Evolutionary conservation across 2,797 vertebrate genomes (phyloP).

Genomic region (Channallabes apus): DNA sequence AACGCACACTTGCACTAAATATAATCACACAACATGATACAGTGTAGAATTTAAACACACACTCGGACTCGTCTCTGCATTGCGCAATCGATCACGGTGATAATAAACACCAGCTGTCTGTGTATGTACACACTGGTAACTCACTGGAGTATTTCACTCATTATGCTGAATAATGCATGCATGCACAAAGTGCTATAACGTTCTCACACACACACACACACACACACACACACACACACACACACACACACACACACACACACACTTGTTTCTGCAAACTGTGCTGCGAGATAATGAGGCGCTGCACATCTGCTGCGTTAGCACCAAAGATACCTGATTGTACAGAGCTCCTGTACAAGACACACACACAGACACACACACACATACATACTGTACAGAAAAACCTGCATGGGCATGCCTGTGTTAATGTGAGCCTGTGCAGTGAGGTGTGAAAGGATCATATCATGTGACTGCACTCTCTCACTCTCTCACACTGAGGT

Average conservation of each 20-base stretch:
- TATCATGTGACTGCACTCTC: slow-evolving; percentile 56
- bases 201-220: too few relatives aligned
- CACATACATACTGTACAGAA: neutral
- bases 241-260: slow-evolving; percentile 5
- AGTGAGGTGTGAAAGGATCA: slow-evolving; percentile 42
- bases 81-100: too few relatives aligned
- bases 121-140: neutral
- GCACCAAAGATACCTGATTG: neutral
- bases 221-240: neutral
- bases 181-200: neutral
- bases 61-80: too few relatives aligned
- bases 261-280: neutral
- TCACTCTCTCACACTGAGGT: neutral
- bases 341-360: neutral
- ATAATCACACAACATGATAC: too few relatives aligned
- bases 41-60: too few relatives aligned
- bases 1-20: too few relatives aligned
- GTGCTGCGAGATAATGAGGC: neutral
- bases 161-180: neutral
- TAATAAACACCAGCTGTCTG: neutral
- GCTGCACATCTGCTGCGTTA: neutral
- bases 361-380: neutral
- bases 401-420: neutral
- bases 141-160: neutral
- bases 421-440: neutral